phyloP scores from a whole-genome alignment of 2,113 vertebrate species.

The Oncorhynchus mykiss region DNA sequence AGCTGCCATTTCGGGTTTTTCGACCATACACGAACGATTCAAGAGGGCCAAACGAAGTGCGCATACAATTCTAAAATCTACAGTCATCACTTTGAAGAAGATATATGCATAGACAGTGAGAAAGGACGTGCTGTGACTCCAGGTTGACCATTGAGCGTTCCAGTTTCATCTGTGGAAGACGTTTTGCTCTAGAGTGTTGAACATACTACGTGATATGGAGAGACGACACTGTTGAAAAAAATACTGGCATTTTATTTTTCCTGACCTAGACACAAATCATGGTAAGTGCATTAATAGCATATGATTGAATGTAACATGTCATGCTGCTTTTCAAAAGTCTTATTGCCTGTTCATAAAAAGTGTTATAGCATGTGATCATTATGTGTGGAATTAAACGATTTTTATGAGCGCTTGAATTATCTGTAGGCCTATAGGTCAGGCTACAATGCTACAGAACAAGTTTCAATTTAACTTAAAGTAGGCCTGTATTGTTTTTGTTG shows the following conservation, averaged over 20 bases:
- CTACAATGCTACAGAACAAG: too few species aligned
- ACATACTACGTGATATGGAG: conserved; percentile 50
- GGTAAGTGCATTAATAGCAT: conserved; percentile 64
- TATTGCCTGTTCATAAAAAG: too few species aligned
- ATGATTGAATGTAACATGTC: conserved; percentile 7
- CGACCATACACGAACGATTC: too few species aligned
- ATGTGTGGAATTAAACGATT: too few species aligned
- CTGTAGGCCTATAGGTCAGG: too few species aligned
- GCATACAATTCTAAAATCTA: neutral
- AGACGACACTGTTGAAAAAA: conserved; percentile 38
- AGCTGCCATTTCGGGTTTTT: neutral
- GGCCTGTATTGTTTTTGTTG: too few species aligned
- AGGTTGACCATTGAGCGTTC: too few species aligned
- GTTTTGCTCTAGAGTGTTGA: neutral
- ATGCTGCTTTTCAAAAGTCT: too few species aligned
- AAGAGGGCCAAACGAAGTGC: neutral
- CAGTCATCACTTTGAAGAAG: neutral
- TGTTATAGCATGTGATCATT: too few species aligned
- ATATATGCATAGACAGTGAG: neutral
- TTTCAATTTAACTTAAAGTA: too few species aligned
- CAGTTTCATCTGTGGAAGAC: neutral
- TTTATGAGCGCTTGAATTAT: too few species aligned
- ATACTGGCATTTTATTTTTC: conserved; percentile 35
- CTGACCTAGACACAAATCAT: conserved; percentile 40
- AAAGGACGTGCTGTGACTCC: neutral